phyloP scores from a whole-genome alignment of 2,888 invertebrate genomes.

The Synanthedon vespiformis region DNA sequence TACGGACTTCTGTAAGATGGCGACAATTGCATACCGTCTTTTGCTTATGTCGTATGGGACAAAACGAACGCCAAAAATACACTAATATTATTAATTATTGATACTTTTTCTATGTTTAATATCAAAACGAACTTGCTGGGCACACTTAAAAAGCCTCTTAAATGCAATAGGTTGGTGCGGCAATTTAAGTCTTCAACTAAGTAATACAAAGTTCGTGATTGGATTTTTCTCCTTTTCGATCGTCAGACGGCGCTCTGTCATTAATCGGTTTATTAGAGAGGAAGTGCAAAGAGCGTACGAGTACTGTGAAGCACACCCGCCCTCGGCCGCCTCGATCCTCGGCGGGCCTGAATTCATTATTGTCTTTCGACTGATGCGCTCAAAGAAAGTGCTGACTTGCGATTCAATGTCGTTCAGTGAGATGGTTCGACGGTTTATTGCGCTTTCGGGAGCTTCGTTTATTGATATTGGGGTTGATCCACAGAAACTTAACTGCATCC shows the following conservation, averaged over 20 bases:
- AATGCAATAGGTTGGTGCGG: too few relatives aligned
- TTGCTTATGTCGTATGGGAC: too few relatives aligned
- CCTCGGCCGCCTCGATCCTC: constrained; percentile 19
- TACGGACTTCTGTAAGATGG: too few relatives aligned
- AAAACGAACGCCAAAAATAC: too few relatives aligned
- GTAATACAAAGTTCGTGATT: constrained; percentile 27
- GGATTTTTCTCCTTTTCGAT: constrained; percentile 45
- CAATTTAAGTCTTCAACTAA: neutral
- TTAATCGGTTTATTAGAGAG: constrained; percentile 60
- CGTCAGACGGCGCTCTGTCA: constrained; percentile 43
- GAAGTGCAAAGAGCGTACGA: constrained; percentile 58
- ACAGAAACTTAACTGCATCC: neutral
- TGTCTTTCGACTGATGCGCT: constrained; percentile 52
- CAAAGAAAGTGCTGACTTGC: constrained; percentile 62
- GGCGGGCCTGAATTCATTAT: constrained; percentile 59
- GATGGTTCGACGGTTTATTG: constrained; percentile 47
- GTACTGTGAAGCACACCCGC: constrained; percentile 34
- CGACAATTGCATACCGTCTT: too few relatives aligned
- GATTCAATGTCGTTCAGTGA: constrained; percentile 31
- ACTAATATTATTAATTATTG: too few relatives aligned
- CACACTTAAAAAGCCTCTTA: too few relatives aligned
- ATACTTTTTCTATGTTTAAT: too few relatives aligned
- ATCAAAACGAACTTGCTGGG: too few relatives aligned
- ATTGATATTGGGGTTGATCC: constrained; percentile 31
- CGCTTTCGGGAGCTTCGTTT: constrained; percentile 35